Evolutionary conservation across 2,113 vertebrate genomes (phyloP), one percentile per base, ranked within the genome.

Genomic region (Stigmatopora nigra): DNA sequence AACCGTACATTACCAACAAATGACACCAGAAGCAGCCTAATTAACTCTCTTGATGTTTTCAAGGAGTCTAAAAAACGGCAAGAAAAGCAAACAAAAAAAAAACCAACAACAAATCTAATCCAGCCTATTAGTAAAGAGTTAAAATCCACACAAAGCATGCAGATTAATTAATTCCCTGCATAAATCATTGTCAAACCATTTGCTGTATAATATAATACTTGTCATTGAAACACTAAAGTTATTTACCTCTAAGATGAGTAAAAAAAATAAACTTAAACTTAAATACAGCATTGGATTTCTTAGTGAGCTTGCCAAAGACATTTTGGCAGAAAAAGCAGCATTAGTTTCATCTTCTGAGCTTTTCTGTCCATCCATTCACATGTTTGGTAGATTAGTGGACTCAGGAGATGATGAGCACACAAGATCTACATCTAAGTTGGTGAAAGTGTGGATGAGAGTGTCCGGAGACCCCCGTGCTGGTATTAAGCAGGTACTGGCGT

Each of bases 21-120:
- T 80, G 53, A 56, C 53, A 35, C 53, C 53, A 56, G 53, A 56
- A 56, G 53, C 53, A 72, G 72, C 75, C 61, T 85, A 88, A 88
- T 86, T 84, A 86, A 88, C 78, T 73, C 73, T 73, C 78, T 83
- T 82, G 68, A 85, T 85, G 76, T 82, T 82, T 88, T 84, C 70
- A 79, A 82, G 77, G 71, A 85, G 78, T 81, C 20, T 61, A 78
- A 19, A 17, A 31, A 60, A 5, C 19, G 60, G 10, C 11, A 20
- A 22, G 38, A 16, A 38, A 36, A 7, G 41, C 65, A 65, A 70
- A 67, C 77, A 31, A 2, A 56, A 25, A 12, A 46, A 46, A 48
- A 22, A 52, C 25, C 20, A 22, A 55, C 38, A 2, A 12, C 10
- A 56, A 56, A 56, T 56, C 53, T 31, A 56, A 76, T 56, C 44